Evolutionary conservation across 2,113 vertebrate species (phyloP).

Genomic region (Pristiophorus japonicus): DNA sequence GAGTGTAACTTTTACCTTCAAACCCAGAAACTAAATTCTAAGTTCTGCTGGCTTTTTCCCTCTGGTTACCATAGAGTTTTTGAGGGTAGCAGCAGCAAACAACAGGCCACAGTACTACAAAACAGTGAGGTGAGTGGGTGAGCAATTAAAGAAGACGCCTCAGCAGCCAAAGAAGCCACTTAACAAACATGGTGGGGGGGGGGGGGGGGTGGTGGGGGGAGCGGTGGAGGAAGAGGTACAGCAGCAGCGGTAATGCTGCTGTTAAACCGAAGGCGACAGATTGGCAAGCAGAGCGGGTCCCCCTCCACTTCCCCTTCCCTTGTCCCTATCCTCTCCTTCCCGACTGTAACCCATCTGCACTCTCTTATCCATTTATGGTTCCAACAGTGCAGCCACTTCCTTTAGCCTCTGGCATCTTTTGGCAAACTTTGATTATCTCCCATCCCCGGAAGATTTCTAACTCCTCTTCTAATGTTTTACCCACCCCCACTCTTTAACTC

Average conservation of each 20-base stretch:
- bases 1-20: background rate
- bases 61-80: background rate
- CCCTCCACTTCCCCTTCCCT: background rate
- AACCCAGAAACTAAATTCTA: background rate
- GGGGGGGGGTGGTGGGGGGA: too few species aligned
- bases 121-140: background rate
- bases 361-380: background rate
- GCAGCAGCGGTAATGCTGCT: background rate
- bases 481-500: background rate
- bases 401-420: background rate
- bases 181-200: too few species aligned
- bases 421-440: background rate
- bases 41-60: background rate
- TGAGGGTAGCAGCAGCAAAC: background rate
- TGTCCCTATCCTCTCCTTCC: background rate
- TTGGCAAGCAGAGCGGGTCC: background rate
- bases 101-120: background rate
- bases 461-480: background rate
- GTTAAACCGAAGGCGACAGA: background rate
- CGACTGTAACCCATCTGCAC: background rate
- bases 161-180: background rate
- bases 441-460: background rate
- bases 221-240: too few species aligned
- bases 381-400: background rate
- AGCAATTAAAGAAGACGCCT: background rate